These are phyloP conservation scores for Shinisaurus crocodilurus DNA, from an alignment of 2,113 vertebrate genomes.

Conservation along the genomic window DNA sequence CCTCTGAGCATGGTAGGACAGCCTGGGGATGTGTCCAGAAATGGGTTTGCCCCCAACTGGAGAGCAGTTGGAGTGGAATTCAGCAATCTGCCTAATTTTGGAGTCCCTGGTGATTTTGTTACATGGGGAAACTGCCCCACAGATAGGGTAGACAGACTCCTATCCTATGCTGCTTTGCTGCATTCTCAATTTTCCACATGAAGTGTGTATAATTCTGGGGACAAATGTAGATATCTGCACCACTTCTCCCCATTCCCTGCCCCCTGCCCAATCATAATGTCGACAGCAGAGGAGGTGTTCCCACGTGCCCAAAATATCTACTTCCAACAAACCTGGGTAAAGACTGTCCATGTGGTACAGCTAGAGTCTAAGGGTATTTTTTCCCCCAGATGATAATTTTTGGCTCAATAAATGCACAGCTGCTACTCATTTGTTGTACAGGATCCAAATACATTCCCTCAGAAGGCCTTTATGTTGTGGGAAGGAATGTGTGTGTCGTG, in stretches of 20 bases:
- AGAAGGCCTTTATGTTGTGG: background rate
- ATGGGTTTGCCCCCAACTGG: background rate
- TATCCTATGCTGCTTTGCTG: background rate
- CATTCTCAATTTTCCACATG: background rate
- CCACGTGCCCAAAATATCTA: background rate
- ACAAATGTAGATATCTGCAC: background rate
- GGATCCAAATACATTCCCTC: background rate
- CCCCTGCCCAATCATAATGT: background rate
- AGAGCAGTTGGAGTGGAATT: background rate
- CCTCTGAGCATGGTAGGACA: background rate
- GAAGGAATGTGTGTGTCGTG: background rate
- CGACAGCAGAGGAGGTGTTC: background rate
- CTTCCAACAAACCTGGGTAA: background rate
- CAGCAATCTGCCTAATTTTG: background rate
- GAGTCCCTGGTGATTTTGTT: background rate
- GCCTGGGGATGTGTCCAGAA: background rate
- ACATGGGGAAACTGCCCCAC: background rate
- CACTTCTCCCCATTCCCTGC: background rate
- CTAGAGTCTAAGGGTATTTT: background rate
- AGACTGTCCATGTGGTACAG: background rate
- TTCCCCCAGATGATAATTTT: background rate
- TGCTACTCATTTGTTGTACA: background rate
- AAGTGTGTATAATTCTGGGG: background rate
- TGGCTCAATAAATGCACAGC: background rate
- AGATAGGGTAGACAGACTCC: background rate